Base-by-base conservation (phyloP, 2,113 vertebrate genomes). In the Phocoena phocoena region DNA sequence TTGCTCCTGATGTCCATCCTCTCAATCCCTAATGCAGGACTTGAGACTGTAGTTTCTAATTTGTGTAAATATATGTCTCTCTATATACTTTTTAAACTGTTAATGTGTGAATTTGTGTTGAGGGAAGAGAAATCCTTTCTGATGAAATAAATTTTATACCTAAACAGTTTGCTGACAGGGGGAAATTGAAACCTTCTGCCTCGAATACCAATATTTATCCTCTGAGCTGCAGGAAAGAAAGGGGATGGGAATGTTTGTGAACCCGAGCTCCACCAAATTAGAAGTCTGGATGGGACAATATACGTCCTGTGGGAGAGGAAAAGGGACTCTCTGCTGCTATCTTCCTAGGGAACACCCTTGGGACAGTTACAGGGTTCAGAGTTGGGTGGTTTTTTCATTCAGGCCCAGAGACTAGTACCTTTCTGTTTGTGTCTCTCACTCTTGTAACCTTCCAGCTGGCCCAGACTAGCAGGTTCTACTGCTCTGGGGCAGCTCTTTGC, bases 111-210 rank as follows among this genome's bases (percentile, higher is more conserved):
- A 68, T 91, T 97, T 92, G 93, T 95, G 79, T 93, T 97, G 65
- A 95, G 31, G 77, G 74, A 93, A 90, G 77, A 96, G 26, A 95
- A 92, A 70, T 76, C 33, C 77, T 98, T 97, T 97, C 91, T 93
- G 79, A 97, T 96, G 97, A 98, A 98, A 98, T 38, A 86, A 47
- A 41, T 94, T 97, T 97, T 96, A 62, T 90, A 97, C 36, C 26
- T 94, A 84, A 95, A 91, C 73, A 80, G 60, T 96, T 94, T 95
- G 68, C 36, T 93, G 58, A 82, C 13, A 97, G 50, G 26, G 38
- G 76, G 41, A 91, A 77, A 81, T n/a, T 55, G 33, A 93, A 95
- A 76, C 70, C 62, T 89, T 93, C 44, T 65, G 31, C 55, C 44
- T 90, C 14, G 28, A 31, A 76, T 74, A 81, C 58, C 70, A 84